Percentiles rank a stretch among this genome's conserved stretches.
Conservation (phyloP, 2,797 vertebrate genomes). For the Megalops cyprinoides region DNA sequence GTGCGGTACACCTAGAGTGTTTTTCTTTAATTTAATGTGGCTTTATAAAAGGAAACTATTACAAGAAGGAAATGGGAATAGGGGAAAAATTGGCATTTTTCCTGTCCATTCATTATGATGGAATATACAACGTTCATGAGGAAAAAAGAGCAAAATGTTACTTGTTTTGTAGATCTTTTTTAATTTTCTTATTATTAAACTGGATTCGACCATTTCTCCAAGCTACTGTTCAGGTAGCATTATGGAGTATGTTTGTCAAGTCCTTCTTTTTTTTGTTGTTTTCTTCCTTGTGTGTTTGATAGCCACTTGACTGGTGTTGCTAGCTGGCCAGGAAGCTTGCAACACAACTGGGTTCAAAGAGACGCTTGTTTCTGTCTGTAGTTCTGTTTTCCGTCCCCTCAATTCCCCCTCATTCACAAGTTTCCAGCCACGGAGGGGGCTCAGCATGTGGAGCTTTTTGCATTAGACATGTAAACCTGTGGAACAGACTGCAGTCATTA, state of each 20-base stretch:
- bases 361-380: constrained; percentile 50
- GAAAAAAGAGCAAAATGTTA: constrained; percentile 59
- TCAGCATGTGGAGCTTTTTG: constrained; percentile 47
- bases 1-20: constrained; percentile 61
- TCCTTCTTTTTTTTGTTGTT: constrained; percentile 58
- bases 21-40: constrained; percentile 52
- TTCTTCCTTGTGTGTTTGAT: constrained; percentile 52
- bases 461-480: constrained; percentile 51
- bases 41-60: constrained; percentile 74
- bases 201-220: constrained; percentile 67
- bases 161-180: constrained; percentile 76
- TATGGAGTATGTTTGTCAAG: constrained; percentile 38
- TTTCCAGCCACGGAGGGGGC: constrained; percentile 57
- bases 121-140: not conserved
- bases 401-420: constrained; percentile 55
- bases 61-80: constrained; percentile 28
- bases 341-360: constrained; percentile 53
- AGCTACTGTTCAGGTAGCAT: constrained; percentile 67
- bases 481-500: constrained; percentile 52
- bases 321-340: constrained; percentile 23
- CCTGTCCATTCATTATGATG: constrained; percentile 75
- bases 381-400: constrained; percentile 56
- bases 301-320: constrained; percentile 50
- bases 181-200: constrained; percentile 67
- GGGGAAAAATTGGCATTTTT: constrained; percentile 51